phyloP scores from a whole-genome alignment of 2,797 vertebrate genomes.

The Limnodromus scolopaceus region DNA sequence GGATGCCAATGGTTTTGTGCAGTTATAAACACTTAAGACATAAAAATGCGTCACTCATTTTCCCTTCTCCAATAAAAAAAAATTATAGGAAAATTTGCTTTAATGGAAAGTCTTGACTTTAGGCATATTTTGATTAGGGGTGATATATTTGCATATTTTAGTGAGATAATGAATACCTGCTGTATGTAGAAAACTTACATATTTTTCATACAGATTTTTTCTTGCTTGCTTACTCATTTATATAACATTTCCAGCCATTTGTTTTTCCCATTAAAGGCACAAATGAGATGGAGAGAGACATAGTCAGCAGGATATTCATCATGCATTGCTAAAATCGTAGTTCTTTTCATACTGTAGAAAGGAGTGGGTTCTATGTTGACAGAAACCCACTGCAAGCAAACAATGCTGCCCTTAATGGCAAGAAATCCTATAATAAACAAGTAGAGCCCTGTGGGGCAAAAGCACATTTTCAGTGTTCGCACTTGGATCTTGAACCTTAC shows the following conservation, averaged over 20 bases:
- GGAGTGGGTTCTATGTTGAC: neutral
- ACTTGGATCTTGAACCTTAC: neutral
- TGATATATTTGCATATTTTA: neutral
- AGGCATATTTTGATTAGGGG: neutral
- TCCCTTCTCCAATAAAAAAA: neutral
- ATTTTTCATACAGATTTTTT: neutral
- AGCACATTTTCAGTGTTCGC: neutral
- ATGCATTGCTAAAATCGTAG: neutral
- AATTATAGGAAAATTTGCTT: neutral
- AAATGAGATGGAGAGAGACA: neutral
- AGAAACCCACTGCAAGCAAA: neutral
- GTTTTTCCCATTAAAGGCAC: neutral
- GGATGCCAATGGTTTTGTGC: neutral
- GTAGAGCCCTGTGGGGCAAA: neutral
- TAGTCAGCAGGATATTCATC: neutral
- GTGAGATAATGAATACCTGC: neutral
- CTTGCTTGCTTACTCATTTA: neutral
- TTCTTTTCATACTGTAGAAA: neutral
- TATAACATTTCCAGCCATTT: neutral
- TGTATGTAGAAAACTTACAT: neutral
- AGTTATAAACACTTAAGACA: neutral
- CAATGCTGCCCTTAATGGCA: neutral
- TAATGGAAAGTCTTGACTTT: neutral
- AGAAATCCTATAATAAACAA: neutral
- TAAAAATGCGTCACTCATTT: neutral